Percentiles rank a stretch among this genome's conserved stretches.
phyloP scores from a whole-genome alignment of 2,888 invertebrate species.

The Achlya flavicornis region DNA sequence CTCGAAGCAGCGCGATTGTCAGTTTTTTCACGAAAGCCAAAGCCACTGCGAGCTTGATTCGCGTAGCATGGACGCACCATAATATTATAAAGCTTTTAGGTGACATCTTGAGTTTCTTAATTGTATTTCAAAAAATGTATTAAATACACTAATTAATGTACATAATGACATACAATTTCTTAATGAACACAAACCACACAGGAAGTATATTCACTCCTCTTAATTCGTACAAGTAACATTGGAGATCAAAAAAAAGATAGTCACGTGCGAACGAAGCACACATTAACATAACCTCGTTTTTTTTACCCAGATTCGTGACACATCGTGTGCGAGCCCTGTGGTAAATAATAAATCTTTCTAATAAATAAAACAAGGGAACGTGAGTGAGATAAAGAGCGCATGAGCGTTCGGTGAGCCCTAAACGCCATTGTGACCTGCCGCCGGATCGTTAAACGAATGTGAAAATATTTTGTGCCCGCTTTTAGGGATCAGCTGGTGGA shows the following conservation, averaged over 20 bases:
- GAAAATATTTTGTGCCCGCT: slow-evolving; percentile 73
- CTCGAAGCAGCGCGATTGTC: no score
- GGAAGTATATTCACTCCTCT: slow-evolving; percentile 42
- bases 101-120: not conserved
- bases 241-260: slow-evolving; percentile 62
- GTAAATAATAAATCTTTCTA: slow-evolving; percentile 84
- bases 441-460: slow-evolving; percentile 79
- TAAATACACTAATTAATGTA: not conserved
- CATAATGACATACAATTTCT: slow-evolving; percentile 16
- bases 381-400: slow-evolving; percentile 79
- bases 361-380: slow-evolving; percentile 83
- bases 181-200: slow-evolving; percentile 36
- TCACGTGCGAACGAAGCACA: slow-evolving; percentile 71
- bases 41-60: no score
- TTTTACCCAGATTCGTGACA: slow-evolving; percentile 79
- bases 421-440: slow-evolving; percentile 75
- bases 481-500: slow-evolving; percentile 51
- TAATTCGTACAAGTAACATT: slow-evolving; percentile 51
- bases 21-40: no score
- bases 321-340: slow-evolving; percentile 79
- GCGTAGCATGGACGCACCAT: no score
- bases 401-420: slow-evolving; percentile 80
- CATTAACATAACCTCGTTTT: slow-evolving; percentile 80
- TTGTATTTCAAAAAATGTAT: no score
- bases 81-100: no score